These are phyloP conservation scores for Butorides virescens DNA, from an alignment of 2,113 vertebrate genomes.

Conservation along the genomic window DNA sequence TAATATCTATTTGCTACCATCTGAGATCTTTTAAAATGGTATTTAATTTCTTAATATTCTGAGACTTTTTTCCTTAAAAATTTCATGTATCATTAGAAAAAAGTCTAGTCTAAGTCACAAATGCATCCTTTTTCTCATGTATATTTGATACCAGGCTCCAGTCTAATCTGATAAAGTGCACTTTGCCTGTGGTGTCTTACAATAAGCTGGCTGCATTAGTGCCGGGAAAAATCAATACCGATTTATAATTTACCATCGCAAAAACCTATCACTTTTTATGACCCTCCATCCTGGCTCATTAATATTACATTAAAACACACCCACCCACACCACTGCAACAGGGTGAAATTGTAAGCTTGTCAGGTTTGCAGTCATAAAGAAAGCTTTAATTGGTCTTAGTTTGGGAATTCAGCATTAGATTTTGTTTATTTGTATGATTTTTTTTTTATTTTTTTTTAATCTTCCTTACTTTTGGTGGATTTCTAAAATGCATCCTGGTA, in stretches of 20 bases:
- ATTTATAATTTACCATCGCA: slow-evolving; percentile 99
- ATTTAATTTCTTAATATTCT: slow-evolving; percentile 76
- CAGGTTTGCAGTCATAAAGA: slow-evolving; percentile 78
- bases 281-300: slow-evolving; percentile 95
- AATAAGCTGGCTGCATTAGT: slow-evolving; percentile 88
- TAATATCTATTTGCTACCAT: slow-evolving; percentile 70
- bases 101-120: slow-evolving; percentile 82
- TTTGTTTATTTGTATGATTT: slow-evolving; percentile 66
- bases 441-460: neutral
- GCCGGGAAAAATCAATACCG: slow-evolving; percentile 97
- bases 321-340: slow-evolving; percentile 72
- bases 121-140: slow-evolving; percentile 88
- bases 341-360: slow-evolving; percentile 77
- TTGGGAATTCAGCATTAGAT: slow-evolving; percentile 72
- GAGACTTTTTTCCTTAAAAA: slow-evolving; percentile 72
- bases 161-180: slow-evolving; percentile 94
- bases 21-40: slow-evolving; percentile 65
- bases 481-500: slow-evolving; percentile 22
- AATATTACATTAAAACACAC: slow-evolving; percentile 98
- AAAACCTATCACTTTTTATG: slow-evolving; percentile 98
- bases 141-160: slow-evolving; percentile 89
- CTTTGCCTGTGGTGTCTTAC: slow-evolving; percentile 88
- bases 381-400: slow-evolving; percentile 81
- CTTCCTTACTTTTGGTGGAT: slow-evolving; percentile 24
- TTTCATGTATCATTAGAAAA: slow-evolving; percentile 79